Conservation (phyloP, 1,140 invertebrate species). For the Drosophila teissieri region DNA sequence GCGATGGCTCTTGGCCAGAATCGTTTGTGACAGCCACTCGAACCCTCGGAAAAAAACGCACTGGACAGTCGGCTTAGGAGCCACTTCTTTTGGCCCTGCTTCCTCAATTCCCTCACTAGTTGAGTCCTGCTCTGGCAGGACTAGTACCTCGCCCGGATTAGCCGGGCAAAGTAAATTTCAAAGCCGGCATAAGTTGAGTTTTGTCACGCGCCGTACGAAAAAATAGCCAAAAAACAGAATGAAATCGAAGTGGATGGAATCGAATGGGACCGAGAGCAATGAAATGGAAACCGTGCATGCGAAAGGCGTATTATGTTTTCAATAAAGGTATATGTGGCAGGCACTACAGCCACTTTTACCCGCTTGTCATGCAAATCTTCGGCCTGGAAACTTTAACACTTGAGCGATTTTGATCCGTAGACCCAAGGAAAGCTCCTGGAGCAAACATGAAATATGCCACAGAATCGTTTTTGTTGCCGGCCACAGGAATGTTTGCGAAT, state of each 20-base stretch:
- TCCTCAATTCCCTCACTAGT: slow-evolving; percentile 8
- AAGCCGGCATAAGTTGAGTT: slow-evolving; percentile 73
- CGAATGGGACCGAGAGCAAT: slow-evolving; percentile 29
- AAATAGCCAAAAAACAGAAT: slow-evolving; percentile 50
- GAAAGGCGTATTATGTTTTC: slow-evolving; percentile 71
- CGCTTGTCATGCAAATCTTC: slow-evolving; percentile 69
- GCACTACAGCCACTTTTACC: slow-evolving; percentile 32
- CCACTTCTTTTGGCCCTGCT: background rate
- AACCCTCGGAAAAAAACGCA: slow-evolving; percentile 55
- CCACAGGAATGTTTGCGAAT: slow-evolving; percentile 68
- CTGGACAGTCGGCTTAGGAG: slow-evolving; percentile 54
- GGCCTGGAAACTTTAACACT: slow-evolving; percentile 75
- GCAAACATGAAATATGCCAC: slow-evolving; percentile 78
- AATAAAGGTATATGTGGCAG: slow-evolving; percentile 64
- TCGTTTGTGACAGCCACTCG: slow-evolving; percentile 56
- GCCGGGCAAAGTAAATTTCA: slow-evolving; percentile 58
- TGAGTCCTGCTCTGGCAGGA: slow-evolving; percentile 14
- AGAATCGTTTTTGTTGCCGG: slow-evolving; percentile 46
- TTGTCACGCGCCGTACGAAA: slow-evolving; percentile 60
- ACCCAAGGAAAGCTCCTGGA: slow-evolving; percentile 49
- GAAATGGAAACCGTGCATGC: slow-evolving; percentile 44
- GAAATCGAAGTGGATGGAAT: slow-evolving; percentile 25
- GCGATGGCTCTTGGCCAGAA: slow-evolving; percentile 25
- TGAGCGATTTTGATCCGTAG: slow-evolving; percentile 65
- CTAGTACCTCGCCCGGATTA: slow-evolving; percentile 52